These are phyloP conservation scores for Gracilinanus agilis DNA, from an alignment of 2,113 vertebrate species.

Conservation along the genomic window DNA sequence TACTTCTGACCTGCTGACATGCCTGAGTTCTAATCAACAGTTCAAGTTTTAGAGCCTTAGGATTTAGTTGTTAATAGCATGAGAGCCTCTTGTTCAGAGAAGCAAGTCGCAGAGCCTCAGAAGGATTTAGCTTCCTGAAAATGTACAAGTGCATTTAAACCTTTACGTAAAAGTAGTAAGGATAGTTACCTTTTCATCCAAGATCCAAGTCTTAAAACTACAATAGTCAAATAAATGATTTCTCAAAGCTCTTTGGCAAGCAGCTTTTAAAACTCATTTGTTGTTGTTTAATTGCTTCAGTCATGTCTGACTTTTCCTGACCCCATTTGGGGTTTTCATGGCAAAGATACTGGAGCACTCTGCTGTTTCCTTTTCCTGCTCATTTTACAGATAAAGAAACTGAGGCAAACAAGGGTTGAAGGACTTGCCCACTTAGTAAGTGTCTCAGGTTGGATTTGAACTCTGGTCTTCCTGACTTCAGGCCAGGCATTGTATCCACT, in stretches of 20 bases:
- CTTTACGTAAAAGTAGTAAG: slow-evolving; percentile 46
- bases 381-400: too few relatives aligned
- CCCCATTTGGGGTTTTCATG: too few relatives aligned
- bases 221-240: background rate
- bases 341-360: too few relatives aligned
- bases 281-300: too few relatives aligned
- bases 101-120: slow-evolving; percentile 52
- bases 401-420: too few relatives aligned
- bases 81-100: slow-evolving; percentile 32
- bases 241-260: background rate
- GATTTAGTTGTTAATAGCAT: slow-evolving; percentile 24
- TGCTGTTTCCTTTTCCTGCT: too few relatives aligned
- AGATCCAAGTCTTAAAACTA: background rate
- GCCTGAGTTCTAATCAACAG: background rate
- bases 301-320: too few relatives aligned
- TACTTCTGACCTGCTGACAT: slow-evolving; percentile 2
- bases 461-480: too few relatives aligned
- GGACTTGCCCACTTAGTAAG: too few relatives aligned
- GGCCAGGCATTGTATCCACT: too few relatives aligned
- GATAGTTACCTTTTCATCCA: background rate
- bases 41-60: slow-evolving; percentile 16
- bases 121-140: slow-evolving; percentile 51
- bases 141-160: slow-evolving; percentile 50
- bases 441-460: too few relatives aligned
- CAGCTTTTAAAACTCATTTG: background rate